These are phyloP conservation scores for Oreotrochilus melanogaster DNA, from an alignment of 2,113 vertebrate species.

Conservation along the genomic window DNA sequence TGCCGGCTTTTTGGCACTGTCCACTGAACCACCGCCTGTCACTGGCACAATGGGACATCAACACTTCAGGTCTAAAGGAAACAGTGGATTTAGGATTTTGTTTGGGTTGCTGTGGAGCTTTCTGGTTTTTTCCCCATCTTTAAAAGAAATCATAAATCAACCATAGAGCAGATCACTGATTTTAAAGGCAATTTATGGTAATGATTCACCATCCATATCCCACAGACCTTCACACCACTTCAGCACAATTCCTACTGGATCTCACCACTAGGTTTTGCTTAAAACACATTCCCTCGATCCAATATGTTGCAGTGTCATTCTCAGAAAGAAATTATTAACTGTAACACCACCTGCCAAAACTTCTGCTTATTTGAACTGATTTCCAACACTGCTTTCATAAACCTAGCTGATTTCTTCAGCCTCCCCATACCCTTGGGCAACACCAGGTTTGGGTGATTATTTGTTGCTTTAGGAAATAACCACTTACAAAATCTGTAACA, in stretches of 20 bases:
- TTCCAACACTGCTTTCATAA: fast-evolving
- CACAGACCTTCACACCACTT: neutral
- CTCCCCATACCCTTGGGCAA: fast-evolving
- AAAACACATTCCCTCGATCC: neutral
- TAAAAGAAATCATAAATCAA: neutral
- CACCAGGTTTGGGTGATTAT: neutral
- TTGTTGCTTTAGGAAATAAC: neutral
- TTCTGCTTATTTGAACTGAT: neutral
- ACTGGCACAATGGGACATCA: neutral
- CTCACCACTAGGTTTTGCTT: neutral
- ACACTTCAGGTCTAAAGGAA: neutral
- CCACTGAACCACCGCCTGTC: fast-evolving
- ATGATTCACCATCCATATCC: neutral
- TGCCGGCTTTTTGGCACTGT: neutral
- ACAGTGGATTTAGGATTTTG: neutral
- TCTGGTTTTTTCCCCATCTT: neutral
- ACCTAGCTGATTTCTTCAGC: neutral
- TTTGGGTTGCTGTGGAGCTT: neutral
- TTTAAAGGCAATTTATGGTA: neutral
- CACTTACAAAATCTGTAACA: neutral
- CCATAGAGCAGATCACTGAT: neutral
- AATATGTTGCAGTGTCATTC: fast-evolving
- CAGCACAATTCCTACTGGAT: neutral
- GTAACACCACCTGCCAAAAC: neutral
- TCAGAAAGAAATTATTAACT: neutral